Conservation (phyloP, 2,888 invertebrate species). For the Cistogaster globosa region DNA sequence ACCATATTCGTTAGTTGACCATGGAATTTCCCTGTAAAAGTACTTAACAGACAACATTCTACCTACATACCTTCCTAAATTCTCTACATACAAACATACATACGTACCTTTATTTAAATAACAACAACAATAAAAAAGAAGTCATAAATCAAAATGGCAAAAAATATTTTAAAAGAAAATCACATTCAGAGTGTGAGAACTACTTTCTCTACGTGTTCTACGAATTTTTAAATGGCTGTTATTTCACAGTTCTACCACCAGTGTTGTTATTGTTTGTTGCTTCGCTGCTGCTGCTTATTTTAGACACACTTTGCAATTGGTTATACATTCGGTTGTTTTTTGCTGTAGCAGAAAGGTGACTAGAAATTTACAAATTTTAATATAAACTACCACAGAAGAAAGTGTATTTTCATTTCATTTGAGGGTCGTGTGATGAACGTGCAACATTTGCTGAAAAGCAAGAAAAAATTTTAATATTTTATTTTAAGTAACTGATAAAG, state of each 20-base stretch:
- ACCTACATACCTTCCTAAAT: not conserved
- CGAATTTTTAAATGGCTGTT: conserved; percentile 72
- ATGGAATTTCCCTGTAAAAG: conserved; percentile 52
- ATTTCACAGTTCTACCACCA: conserved; percentile 34
- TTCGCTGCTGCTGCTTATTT: conserved; percentile 16
- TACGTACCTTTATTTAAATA: not conserved
- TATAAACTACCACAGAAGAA: conserved; percentile 39
- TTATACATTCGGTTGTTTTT: conserved; percentile 6
- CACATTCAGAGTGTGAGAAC: conserved; percentile 32
- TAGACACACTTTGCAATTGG: conserved; percentile 37
- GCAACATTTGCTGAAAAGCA: conserved; percentile 41
- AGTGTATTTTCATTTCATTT: conserved; percentile 59
- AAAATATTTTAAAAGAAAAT: conserved; percentile 12
- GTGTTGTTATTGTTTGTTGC: not conserved
- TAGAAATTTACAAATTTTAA: conserved; percentile 31
- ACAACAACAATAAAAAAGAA: not conserved
- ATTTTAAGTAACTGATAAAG: conserved; percentile 21
- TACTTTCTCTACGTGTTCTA: conserved; percentile 71
- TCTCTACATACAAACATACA: no score
- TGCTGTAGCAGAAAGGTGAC: conserved; percentile 5
- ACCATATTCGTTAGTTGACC: conserved; percentile 28
- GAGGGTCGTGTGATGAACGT: conserved; percentile 58
- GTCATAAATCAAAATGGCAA: conserved; percentile 69
- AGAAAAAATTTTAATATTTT: conserved; percentile 21
- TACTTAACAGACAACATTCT: not conserved